phyloP scores from a whole-genome alignment of 2,888 invertebrate species.

The Nymphalis polychloros region DNA sequence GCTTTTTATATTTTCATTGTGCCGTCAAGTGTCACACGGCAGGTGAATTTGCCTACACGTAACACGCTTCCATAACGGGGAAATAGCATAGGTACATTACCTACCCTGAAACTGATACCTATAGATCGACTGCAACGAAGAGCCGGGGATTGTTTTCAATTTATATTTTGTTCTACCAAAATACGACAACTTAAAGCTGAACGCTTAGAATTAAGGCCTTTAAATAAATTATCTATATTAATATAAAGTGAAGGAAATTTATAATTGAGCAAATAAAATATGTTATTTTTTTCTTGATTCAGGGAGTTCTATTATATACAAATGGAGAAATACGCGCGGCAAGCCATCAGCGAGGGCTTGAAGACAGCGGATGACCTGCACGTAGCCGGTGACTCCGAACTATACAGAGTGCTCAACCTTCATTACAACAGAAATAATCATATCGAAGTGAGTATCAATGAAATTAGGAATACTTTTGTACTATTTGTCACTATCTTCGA shows the following conservation, averaged over 20 bases:
- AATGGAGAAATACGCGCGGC: slow-evolving; percentile 99
- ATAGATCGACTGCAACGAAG: slow-evolving; percentile 2
- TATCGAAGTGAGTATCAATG: slow-evolving; percentile 88
- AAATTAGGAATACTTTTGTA: slow-evolving; percentile 6
- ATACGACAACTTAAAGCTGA: not conserved
- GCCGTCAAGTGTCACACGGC: slow-evolving; percentile 72
- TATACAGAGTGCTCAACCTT: slow-evolving; percentile 98
- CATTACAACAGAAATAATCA: slow-evolving; percentile 99
- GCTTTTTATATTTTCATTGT: slow-evolving; percentile 79
- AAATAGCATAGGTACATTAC: slow-evolving; percentile 23
- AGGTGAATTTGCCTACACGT: slow-evolving; percentile 51
- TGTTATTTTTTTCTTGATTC: slow-evolving; percentile 53
- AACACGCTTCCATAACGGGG: slow-evolving; percentile 31
- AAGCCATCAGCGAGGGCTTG: slow-evolving; percentile 98
- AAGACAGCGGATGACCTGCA: slow-evolving; percentile 95
- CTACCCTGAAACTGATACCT: not conserved
- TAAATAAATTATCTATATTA: not conserved
- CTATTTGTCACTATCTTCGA: not conserved
- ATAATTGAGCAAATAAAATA: not conserved
- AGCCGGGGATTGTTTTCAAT: not conserved
- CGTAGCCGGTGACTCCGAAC: slow-evolving; percentile 97
- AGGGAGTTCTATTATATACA: slow-evolving; percentile 99
- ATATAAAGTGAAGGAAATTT: not conserved
- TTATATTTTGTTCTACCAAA: not conserved
- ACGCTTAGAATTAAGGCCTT: not conserved